These are phyloP conservation scores for Phyllotreta cruciferae DNA, from an alignment of 2,888 invertebrate species.

Conservation along the genomic window DNA sequence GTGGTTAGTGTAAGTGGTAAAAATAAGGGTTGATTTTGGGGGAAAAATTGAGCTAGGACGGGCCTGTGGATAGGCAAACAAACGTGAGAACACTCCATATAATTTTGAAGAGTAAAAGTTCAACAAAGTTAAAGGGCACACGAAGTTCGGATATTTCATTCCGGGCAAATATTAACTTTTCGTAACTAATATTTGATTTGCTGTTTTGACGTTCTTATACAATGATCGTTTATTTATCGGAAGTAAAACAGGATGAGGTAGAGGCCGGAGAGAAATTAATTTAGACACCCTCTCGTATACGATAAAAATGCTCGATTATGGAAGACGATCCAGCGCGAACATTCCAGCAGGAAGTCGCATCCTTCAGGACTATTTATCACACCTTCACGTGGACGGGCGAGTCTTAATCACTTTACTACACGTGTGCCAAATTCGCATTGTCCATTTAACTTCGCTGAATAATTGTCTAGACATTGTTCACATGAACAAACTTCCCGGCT, in stretches of 20 bases:
- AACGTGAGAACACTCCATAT: slow-evolving; percentile 49
- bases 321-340: not conserved
- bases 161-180: slow-evolving; percentile 37
- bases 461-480: slow-evolving; percentile 21
- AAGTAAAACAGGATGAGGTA: slow-evolving; percentile 18
- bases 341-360: slow-evolving; percentile 47
- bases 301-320: not conserved
- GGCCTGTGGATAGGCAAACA: slow-evolving; percentile 43
- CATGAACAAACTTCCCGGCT: not conserved
- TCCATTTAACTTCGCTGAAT: slow-evolving; percentile 31
- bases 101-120: slow-evolving; percentile 48
- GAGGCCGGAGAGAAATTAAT: slow-evolving; percentile 2
- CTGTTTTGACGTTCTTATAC: slow-evolving; percentile 27
- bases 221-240: slow-evolving; percentile 25
- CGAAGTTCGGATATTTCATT: slow-evolving; percentile 32
- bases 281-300: not conserved
- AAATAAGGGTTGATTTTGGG: not conserved
- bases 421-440: slow-evolving; percentile 43
- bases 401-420: slow-evolving; percentile 44
- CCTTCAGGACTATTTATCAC: slow-evolving; percentile 51
- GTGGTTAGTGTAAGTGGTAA: too few relatives aligned
- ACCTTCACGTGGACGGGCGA: slow-evolving; percentile 42
- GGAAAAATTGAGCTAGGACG: not conserved
- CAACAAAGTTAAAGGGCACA: slow-evolving; percentile 41
- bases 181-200: slow-evolving; percentile 37